Evolutionary conservation across 2,888 invertebrate genomes (phyloP), one percentile per base, ranked within the genome.

Genomic region (Aelia acuminata): DNA sequence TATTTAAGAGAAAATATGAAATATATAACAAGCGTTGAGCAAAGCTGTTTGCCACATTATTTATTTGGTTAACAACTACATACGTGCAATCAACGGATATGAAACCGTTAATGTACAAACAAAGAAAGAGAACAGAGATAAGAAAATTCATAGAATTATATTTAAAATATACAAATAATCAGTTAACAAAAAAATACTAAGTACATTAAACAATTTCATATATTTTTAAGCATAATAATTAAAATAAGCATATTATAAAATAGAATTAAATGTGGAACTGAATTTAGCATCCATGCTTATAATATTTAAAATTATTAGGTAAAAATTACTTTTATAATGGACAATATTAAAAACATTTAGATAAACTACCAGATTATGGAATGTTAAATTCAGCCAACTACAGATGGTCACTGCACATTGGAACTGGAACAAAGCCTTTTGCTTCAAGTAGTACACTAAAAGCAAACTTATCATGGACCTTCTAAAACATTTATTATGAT

Each of bases 21-120:
- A 85, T 53, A 49, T 49, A 85, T 53, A 48, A 84, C 39, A 87
- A 87, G 87, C 87, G 70, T 70, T 87, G 87, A 87, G 87, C 87
- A 87, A 85, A 87, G 87, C 87, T 87, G 48, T 87, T 87, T 47
- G 43, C 87, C 87, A 87, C 26, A 87, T 26, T 53, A 87, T 87
- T 87, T 57, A 87, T 87, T 87, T 57, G 87, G 87, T 70, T 43
- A 87, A 57, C 31, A 85, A n/a, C 87, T 87, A 87, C 87, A 70
- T 22, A 87, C 87, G 87, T 87, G 87, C 87, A 87, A 47, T 87
- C 57, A 87, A 87, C 87, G 63, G 87, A 87, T 87, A 87, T 87
- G 87, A 87, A 87, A 87, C 87, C 87, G 87, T 70, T 87, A 87
- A 87, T 87, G 87, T 87, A 87, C 87, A 87, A 87, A 87, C 87